Conservation (phyloP, 2,113 vertebrate genomes). For the Microtus pennsylvanicus region DNA sequence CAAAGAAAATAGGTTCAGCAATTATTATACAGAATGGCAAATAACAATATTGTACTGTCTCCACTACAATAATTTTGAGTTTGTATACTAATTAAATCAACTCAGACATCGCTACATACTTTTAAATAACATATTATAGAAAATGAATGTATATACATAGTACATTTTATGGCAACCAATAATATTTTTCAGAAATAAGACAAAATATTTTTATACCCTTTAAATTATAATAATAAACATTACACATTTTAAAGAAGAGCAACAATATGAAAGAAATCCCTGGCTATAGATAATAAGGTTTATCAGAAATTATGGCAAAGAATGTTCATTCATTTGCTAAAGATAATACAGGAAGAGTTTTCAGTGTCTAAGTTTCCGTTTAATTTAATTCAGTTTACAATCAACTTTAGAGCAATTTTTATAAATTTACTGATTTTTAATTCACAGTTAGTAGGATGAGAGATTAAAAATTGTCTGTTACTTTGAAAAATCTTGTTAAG, state of each 20-base stretch:
- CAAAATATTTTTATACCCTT: not conserved
- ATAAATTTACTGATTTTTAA: not conserved
- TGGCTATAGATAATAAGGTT: not conserved
- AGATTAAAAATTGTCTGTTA: constrained; percentile 23
- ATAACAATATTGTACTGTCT: not conserved
- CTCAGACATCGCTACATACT: not conserved
- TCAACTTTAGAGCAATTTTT: not conserved
- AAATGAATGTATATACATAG: not conserved
- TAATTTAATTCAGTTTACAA: constrained; percentile 4
- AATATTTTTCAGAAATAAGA: not conserved
- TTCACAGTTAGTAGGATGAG: not conserved
- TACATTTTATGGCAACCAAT: not conserved
- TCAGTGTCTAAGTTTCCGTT: not conserved
- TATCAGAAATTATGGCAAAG: not conserved
- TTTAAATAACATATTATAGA: not conserved
- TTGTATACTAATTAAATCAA: not conserved
- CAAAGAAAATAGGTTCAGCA: not conserved
- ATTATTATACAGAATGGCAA: not conserved
- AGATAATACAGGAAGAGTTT: not conserved
- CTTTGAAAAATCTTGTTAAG: constrained; percentile 53
- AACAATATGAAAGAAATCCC: not conserved
- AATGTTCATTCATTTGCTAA: constrained; percentile 1
- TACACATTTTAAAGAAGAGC: not conserved
- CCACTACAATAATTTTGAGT: not conserved
- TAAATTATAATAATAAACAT: not conserved